Evolutionary conservation across 2,797 vertebrate species (phyloP), one percentile per base, ranked within the genome.

Genomic region (Phoeniculus purpureus): DNA sequence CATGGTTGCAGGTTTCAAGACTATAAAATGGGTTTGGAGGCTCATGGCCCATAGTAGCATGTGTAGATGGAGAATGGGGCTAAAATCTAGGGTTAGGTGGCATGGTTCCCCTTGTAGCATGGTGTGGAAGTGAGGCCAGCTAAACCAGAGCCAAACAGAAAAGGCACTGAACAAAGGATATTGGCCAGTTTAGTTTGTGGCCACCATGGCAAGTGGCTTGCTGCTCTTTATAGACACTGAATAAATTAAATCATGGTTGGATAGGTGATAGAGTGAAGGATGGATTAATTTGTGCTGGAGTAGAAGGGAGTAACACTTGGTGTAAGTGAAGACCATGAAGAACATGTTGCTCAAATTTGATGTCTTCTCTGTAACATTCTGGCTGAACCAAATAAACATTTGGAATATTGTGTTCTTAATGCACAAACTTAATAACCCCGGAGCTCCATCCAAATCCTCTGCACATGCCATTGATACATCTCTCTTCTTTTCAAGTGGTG

Each of bases 101-200:
- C 45, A 31, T 5, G 1, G 23, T 23, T 7, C 4, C 6, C 17
- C 37, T 43, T 19, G 6, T 5, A 6, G 27, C 4, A 25, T 3
- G 14, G 5, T 40, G 45, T 31, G 54, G 21, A 50, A 20, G 45
- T 34, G 67, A 61, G 58, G 15, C 5, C 65, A 37, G 23, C 67
- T 52, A 16, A 50, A 6, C n/a, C 6, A 48, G 29, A 9, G 3
- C 8, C 17, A 37, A 70, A 32, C 7, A 27, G 31, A 48, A 27
- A 7, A 50, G 51, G 7, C 12, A 2, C 15, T 6, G 5, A 1
- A 6, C 18, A 26, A 8, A 2, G 4, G 5, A 6, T 40, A 1
- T 15, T 45, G 64, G 26, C 21, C 31, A 12, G 23, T n/a, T 17
- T 40, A 40, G 19, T 26, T 50, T 48, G 25, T 29, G 9, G 37